Base-by-base conservation (phyloP, 2,113 vertebrate genomes). In the Antechinus flavipes region DNA sequence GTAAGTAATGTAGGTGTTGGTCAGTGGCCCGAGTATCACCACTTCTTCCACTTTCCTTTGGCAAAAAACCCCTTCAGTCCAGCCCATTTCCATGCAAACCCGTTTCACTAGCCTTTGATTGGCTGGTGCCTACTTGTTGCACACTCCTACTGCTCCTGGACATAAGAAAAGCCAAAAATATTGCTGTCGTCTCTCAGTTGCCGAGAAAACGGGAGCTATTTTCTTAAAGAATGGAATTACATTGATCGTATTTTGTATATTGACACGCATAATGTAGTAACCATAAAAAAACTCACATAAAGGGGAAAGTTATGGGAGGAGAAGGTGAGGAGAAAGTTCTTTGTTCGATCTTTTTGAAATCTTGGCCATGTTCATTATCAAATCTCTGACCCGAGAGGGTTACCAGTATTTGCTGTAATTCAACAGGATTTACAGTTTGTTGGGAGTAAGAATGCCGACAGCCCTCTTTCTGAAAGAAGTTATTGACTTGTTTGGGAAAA, bases 281-380 rank as follows among this genome's bases (percentile, higher is more conserved):
- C 97, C 97, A 97, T 97, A 97, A 98, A 98, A 98, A 98, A 94
- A 94, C 93, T 97, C 97, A 98, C 94, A 97, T 97, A 97, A 98
- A 97, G 95, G 95, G 50, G 92, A 95, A 96, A 97, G 97, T 97
- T 98, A 98, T 95, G 95, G 94, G 96, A 97, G 93, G 95, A 91
- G 93, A 27, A 24, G 30, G 92, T 96, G 94, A 92, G 96, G 95
- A 95, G 92, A 92, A 97, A 96, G 96, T 96, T 42, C 50, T 91
- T 93, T 95, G 5, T 49, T 49, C 49, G 92, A 95, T 90, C 90
- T 96, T 97, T 94, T 94, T 94, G 93, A 97, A 97, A 95, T 92
- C 93, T 49, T 94, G 61, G 92, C 93, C 95, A 76, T 56, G 56
- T 94, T 97, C 94, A 76, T 90, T 94, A 95, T 96, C 89, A 96